Conservation (phyloP, 2,888 invertebrate species). For the Keiferia lycopersicella region DNA sequence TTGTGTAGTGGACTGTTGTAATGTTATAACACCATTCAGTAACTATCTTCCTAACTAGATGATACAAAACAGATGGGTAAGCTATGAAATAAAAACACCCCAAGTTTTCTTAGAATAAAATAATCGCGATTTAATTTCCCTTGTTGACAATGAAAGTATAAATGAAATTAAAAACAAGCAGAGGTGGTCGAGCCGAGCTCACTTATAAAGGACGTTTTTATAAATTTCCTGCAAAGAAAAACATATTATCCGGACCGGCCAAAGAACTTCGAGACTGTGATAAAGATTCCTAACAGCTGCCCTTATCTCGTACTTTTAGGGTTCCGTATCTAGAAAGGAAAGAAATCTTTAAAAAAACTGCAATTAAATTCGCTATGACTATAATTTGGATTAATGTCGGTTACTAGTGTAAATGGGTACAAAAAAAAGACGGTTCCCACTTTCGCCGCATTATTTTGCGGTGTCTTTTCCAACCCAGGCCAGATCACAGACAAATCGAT, state of each 20-base stretch:
- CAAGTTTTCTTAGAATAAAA: neutral
- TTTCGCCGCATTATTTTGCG: too few relatives aligned
- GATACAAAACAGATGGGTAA: neutral
- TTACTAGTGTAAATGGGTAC: too few relatives aligned
- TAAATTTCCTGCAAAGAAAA: constrained; percentile 11
- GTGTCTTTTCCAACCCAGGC: too few relatives aligned
- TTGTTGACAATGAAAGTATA: constrained; percentile 6
- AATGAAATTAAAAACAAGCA: constrained; percentile 14
- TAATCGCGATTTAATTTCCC: constrained; percentile 4
- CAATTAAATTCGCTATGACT: too few relatives aligned
- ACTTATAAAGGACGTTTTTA: constrained; percentile 12
- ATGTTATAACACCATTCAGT: too few relatives aligned
- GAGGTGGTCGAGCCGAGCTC: neutral
- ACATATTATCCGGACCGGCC: constrained; percentile 24
- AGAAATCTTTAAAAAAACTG: neutral
- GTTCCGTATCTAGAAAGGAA: neutral
- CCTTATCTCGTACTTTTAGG: constrained; percentile 5
- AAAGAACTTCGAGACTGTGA: constrained; percentile 14
- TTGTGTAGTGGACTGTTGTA: too few relatives aligned
- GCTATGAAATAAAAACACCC: too few relatives aligned
- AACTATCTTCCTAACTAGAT: too few relatives aligned
- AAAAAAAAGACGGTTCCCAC: too few relatives aligned
- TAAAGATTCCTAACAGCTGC: constrained; percentile 19
- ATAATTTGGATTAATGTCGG: too few relatives aligned
- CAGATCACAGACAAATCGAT: too few relatives aligned